A percentile compares a stretch with the other conserved stretches of the same genome.
These are phyloP conservation scores for Oryzias dopingdopingensis DNA, from an alignment of 2,797 vertebrate genomes.

Conservation along the genomic window DNA sequence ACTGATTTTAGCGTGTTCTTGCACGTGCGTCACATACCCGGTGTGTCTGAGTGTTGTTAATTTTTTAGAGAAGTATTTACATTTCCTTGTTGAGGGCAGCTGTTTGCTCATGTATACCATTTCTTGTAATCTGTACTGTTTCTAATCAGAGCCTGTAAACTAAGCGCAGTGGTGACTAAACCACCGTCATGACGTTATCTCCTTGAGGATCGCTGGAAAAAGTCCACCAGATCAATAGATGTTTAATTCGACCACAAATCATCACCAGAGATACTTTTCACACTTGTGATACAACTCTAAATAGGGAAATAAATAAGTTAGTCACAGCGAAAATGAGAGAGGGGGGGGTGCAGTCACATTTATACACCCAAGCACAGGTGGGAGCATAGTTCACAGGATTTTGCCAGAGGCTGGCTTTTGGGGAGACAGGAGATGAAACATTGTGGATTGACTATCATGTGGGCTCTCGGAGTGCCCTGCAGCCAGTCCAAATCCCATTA, in stretches of 20 bases:
- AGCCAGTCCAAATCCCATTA: conserved; percentile 47
- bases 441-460: conserved; percentile 37
- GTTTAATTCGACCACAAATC: conserved; percentile 53
- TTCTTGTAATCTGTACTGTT: conserved; percentile 17
- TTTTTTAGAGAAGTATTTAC: background rate
- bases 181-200: conserved; percentile 48
- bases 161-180: conserved; percentile 41
- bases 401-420: conserved; percentile 13
- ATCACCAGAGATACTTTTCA: conserved; percentile 10
- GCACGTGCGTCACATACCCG: too few species aligned
- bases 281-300: conserved; percentile 5
- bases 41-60: too few species aligned
- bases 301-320: conserved; percentile 23
- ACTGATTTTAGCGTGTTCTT: too few species aligned
- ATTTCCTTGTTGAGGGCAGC: conserved; percentile 5
- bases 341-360: conserved; percentile 1
- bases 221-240: conserved; percentile 44
- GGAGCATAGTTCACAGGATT: conserved; percentile 3
- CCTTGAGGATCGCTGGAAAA: conserved; percentile 33
- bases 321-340: conserved; percentile 7
- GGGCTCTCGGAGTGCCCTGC: conserved; percentile 28
- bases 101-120: conserved; percentile 8
- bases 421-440: conserved; percentile 24
- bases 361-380: conserved; percentile 8
- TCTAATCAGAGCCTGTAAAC: conserved; percentile 40